Evolutionary conservation across 1,140 invertebrate genomes (phyloP), one percentile per base, ranked within the genome.

Genomic region (Zaprionus capensis): DNA sequence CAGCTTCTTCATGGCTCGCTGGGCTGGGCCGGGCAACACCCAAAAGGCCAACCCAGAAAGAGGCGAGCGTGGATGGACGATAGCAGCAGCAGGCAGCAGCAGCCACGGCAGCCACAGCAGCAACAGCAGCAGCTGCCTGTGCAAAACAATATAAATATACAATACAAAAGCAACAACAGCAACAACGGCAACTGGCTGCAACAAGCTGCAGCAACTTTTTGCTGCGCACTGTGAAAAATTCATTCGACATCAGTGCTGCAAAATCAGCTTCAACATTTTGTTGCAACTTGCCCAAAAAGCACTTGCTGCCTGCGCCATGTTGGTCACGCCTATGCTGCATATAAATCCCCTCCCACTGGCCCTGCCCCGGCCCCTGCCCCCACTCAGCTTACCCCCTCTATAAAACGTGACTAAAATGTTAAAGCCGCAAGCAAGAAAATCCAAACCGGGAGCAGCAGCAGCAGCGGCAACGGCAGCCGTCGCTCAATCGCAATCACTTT

Each of bases 351-450:
- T 46, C 31, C 69, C 69, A 57, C 72, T 68, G 20, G 9, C 62
- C 51, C 53, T 38, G 44, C 26, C 59, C 9, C 46, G 15, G 34
- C 31, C 44, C 6, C 26, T 56, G 11, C 65, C 61, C 15, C 24
- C 24, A 5, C 34, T 36, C 15, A 15, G 12, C 11, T 53, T 38
- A 53, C 31, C 51, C 24, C 26, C 46, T 53, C n/a, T 77, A 31
- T 58, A 74, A 87, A 87, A 87, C 83, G 83, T 87, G 84, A 87
- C 83, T 87, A 87, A 87, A 87, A 87, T 87, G 80, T 78, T 87
- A 82, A 87, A 87, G 83, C 77, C 80, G 77, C 66, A 75, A 75
- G 57, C 67, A 78, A 77, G 77, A 82, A 87, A 87, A 87, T 83
- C 73, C 84, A 75, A 86, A 68, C 71, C 82, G 58, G 76, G 70